These are phyloP conservation scores for Chelonus formosanus DNA, from an alignment of 2,888 invertebrate genomes.

Conservation along the genomic window DNA sequence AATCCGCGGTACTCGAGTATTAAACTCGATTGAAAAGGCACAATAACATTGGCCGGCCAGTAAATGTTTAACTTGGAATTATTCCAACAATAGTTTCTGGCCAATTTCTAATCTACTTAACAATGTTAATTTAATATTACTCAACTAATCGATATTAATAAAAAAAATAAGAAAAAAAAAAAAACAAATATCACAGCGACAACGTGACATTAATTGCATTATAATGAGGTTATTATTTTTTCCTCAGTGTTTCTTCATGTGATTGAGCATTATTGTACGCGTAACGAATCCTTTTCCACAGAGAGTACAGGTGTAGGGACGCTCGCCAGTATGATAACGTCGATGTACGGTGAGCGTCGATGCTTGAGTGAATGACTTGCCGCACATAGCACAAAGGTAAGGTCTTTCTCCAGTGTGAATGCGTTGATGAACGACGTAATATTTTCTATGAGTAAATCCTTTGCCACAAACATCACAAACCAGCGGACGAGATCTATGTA, in stretches of 20 bases:
- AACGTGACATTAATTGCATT: slow-evolving; percentile 29
- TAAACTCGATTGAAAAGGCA: slow-evolving; percentile 20
- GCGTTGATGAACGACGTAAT: slow-evolving; percentile 63
- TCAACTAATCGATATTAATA: slow-evolving; percentile 21
- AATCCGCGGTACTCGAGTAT: slow-evolving; percentile 6
- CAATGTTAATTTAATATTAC: neutral
- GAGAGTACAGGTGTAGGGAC: slow-evolving; percentile 62
- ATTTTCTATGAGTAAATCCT: slow-evolving; percentile 63
- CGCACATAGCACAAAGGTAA: slow-evolving; percentile 65
- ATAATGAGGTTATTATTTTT: too few species aligned
- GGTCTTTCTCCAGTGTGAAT: slow-evolving; percentile 67
- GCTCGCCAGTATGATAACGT: slow-evolving; percentile 62
- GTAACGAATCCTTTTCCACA: slow-evolving; percentile 64
- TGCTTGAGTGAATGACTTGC: slow-evolving; percentile 63
- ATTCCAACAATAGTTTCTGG: slow-evolving; percentile 1
- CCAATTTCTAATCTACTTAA: neutral
- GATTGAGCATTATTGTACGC: slow-evolving; percentile 64
- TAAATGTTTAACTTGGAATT: neutral
- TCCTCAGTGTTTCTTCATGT: slow-evolving; percentile 62
- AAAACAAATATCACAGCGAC: slow-evolving; percentile 45
- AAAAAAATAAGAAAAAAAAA: slow-evolving; percentile 36
- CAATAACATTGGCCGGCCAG: slow-evolving; percentile 15
- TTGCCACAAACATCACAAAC: slow-evolving; percentile 64
- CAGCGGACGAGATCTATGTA: slow-evolving; percentile 59
- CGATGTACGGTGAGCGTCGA: slow-evolving; percentile 62